Base-by-base conservation (phyloP, 2,797 vertebrate species). In the Tapirus indicus region DNA sequence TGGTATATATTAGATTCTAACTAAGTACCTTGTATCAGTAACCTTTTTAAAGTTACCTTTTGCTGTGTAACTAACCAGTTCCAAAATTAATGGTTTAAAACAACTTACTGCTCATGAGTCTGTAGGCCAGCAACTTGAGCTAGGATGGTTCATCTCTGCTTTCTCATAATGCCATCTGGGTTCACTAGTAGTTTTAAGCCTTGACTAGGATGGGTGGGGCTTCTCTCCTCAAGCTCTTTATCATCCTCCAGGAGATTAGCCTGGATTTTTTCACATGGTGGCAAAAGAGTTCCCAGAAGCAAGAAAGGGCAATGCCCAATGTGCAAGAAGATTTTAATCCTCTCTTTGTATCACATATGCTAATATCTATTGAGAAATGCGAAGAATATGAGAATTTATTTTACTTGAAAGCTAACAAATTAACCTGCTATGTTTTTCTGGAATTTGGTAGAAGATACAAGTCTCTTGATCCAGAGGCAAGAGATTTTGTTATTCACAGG, bases 301-400 rank as follows among this genome's bases (percentile, higher is more conserved):
- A 82, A 84, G 12, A 77, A 27, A 88, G 14, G 9, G 27, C 62
- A 77, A 60, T 14, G 3, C 0, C 7, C 58, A 41, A 38, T 32
- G 25, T 58, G 32, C 38, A 84, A 69, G 27, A 12, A 69, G 49
- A 75, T 52, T 92, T 75, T 52, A 68, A 69, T 78, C 10, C 20
- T 92, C n/a, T 66, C 38, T 38, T 95, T 95, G 84, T 52, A 77
- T 84, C n/a, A 77, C 8, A 44, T 58, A 44, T 88, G 52, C n/a
- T 77, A 29, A 52, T 72, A 62, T 52, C 54, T 52, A 17, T 38
- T 60, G 54, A 62, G 29, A 77, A 92, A 68, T 83, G n/a, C 75
- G 60, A 56, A 82, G 29, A 38, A 66, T 49, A 69, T 27, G 3
- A 27, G 16, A 74, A 75, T 95, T 92, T 82, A 47, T 41, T 52